Evolutionary conservation across 92 coral and sea anemone species (phyloP).

Genomic region (Desmophyllum pertusum): DNA sequence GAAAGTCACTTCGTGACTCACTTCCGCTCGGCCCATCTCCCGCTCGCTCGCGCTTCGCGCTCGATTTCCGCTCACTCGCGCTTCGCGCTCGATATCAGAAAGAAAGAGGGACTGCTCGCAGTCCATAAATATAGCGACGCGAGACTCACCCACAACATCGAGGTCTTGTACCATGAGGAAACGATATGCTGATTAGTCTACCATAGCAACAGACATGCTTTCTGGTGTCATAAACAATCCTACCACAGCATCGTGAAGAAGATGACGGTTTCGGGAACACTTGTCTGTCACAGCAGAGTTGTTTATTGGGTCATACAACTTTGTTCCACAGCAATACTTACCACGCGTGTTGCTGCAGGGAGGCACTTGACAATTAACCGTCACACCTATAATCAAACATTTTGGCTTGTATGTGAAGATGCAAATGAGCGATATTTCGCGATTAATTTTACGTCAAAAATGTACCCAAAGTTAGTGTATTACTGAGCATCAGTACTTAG

Average conservation of each 20-base stretch:
- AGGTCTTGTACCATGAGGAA: neutral
- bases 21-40: too few species aligned
- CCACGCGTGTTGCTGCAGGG: neutral
- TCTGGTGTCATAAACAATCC: neutral
- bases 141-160: slow-evolving; percentile 1
- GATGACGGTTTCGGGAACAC: neutral
- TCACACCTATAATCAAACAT: too few species aligned
- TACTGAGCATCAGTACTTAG: too few species aligned
- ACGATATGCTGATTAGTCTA: neutral
- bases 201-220: neutral
- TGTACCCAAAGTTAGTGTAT: too few species aligned
- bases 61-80: too few species aligned
- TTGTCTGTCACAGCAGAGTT: neutral
- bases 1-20: too few species aligned
- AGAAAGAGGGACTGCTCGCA: neutral
- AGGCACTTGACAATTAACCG: too few species aligned
- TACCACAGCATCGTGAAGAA: neutral
- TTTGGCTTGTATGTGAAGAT: too few species aligned
- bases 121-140: neutral
- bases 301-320: neutral
- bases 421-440: too few species aligned
- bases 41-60: too few species aligned
- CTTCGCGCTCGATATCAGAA: too few species aligned
- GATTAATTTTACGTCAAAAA: too few species aligned
- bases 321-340: neutral